Conservation (phyloP, 2,113 vertebrate genomes). For the Leptobrachium leishanense region DNA sequence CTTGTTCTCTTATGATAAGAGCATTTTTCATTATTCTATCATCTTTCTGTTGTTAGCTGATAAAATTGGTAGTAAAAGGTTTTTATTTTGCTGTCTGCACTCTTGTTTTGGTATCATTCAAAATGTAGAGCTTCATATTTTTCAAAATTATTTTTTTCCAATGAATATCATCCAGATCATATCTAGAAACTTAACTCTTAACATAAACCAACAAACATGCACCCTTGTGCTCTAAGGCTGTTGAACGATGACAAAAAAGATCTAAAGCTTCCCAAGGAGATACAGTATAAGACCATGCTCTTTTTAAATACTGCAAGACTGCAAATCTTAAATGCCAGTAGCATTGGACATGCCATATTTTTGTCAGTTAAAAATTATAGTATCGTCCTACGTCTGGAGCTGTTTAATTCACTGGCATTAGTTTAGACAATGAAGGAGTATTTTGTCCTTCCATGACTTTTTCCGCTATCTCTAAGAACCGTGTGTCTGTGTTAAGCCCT, state of each 20-base stretch:
- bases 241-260: neutral
- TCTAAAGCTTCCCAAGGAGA: conserved; percentile 27
- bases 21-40: too few relatives aligned
- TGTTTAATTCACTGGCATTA: conserved; percentile 38
- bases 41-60: too few relatives aligned
- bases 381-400: conserved; percentile 49
- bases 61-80: too few relatives aligned
- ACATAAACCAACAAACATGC: conserved; percentile 41
- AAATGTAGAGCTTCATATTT: too few relatives aligned
- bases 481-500: conserved; percentile 14
- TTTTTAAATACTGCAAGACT: conserved; percentile 50
- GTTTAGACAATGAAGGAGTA: conserved; percentile 15
- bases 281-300: conserved; percentile 1
- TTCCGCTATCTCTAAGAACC: conserved; percentile 1
- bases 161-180: too few relatives aligned
- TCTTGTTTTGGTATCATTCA: too few relatives aligned
- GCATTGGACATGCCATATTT: conserved; percentile 51
- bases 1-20: too few relatives aligned
- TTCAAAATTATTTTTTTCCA: too few relatives aligned
- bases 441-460: conserved; percentile 39
- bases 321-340: conserved; percentile 56
- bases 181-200: neutral
- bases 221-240: conserved; percentile 50
- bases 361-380: conserved; percentile 60
- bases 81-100: too few relatives aligned